Evolutionary conservation across 2,888 invertebrate genomes (phyloP).

Genomic region (Bhutanitis thaidina): DNA sequence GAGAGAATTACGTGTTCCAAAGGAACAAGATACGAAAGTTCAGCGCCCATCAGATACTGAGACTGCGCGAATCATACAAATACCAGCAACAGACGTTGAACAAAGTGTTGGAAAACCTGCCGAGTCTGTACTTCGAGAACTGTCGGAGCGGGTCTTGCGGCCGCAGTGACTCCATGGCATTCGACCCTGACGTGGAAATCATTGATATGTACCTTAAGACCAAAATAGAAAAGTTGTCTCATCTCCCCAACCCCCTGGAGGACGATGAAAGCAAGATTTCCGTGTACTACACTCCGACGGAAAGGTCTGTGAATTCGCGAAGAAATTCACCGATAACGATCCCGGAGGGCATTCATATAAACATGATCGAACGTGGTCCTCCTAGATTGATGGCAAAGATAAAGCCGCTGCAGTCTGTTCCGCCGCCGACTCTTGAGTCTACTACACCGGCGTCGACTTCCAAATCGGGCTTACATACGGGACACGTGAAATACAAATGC

Average conservation of each 20-base stretch:
- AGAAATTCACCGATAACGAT: constrained; percentile 62
- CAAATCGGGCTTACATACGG: constrained; percentile 28
- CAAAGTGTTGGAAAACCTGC: constrained; percentile 95
- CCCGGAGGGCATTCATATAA: constrained; percentile 83
- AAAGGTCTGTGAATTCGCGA: constrained; percentile 79
- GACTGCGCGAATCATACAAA: constrained; percentile 95
- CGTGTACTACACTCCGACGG: constrained; percentile 91
- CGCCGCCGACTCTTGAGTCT: constrained; percentile 36
- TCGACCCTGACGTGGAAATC: constrained; percentile 83
- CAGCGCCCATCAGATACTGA: constrained; percentile 93
- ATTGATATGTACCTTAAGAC: constrained; percentile 85
- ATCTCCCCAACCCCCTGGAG: constrained; percentile 68
- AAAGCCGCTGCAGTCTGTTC: constrained; percentile 44
- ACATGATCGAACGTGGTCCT: constrained; percentile 74
- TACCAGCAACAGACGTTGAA: constrained; percentile 97
- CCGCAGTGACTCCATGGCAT: constrained; percentile 86
- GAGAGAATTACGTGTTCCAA: constrained; percentile 97
- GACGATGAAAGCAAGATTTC: constrained; percentile 86
- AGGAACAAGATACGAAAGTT: constrained; percentile 96
- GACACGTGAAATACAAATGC: constrained; percentile 26
- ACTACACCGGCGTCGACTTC: constrained; percentile 41
- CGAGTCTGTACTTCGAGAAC: constrained; percentile 94
- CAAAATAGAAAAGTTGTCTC: constrained; percentile 82
- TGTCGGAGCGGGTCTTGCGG: constrained; percentile 92
- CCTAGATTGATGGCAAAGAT: constrained; percentile 60